Percentiles rank a stretch among this genome's conserved stretches.
phyloP scores from a whole-genome alignment of 2,113 vertebrate genomes.

The Phaethon lepturus region DNA sequence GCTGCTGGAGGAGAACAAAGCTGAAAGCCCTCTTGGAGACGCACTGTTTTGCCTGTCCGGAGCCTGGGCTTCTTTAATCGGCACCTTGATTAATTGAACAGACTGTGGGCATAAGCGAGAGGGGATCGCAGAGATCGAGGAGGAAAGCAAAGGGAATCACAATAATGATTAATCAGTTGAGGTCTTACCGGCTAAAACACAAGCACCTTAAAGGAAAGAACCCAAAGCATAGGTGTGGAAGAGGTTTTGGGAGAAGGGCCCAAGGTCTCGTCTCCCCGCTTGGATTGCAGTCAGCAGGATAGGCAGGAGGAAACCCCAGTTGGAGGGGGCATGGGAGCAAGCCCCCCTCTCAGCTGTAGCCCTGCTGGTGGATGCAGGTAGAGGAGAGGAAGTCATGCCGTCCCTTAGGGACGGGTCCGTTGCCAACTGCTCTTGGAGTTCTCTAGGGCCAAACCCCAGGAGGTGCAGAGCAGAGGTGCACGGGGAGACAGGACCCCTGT shows the following conservation, averaged over 20 bases:
- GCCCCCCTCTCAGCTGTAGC: neutral
- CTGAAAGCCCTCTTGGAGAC: neutral
- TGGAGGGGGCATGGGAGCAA: neutral
- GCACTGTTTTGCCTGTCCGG: neutral
- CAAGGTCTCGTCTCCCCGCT: rapidly evolving
- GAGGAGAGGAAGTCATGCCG: neutral
- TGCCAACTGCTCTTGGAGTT: neutral
- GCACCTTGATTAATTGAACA: neutral
- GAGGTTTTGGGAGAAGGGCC: neutral
- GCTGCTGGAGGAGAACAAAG: neutral
- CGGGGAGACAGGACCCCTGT: rapidly evolving
- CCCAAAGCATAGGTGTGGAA: neutral
- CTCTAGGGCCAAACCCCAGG: neutral
- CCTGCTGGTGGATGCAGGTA: too few relatives aligned
- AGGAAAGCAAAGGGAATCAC: neutral
- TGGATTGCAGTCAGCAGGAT: neutral
- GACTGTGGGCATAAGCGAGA: neutral
- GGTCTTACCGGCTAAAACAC: neutral
- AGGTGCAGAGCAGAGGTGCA: neutral
- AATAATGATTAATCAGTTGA: neutral
- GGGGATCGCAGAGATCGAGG: neutral
- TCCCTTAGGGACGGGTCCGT: neutral
- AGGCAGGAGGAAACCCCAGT: neutral
- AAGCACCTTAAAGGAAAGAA: neutral
- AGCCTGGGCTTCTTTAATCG: neutral